Base-by-base conservation (phyloP, 2,888 invertebrate genomes). In the Agrotis ipsilon region DNA sequence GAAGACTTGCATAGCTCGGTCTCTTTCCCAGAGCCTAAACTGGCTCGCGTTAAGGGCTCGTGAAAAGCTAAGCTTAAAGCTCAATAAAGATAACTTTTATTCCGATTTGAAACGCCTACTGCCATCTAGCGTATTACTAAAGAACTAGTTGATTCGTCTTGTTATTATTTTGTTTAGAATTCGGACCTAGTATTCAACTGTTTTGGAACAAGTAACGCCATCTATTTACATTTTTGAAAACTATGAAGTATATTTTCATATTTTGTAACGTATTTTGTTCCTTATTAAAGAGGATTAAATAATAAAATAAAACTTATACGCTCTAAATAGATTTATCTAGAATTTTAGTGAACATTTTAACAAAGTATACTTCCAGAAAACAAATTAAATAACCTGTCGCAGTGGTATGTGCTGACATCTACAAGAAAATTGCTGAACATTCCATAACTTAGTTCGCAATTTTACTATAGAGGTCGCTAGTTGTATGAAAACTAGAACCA, bases 111-210 rank as follows among this genome's bases (percentile, higher is more conserved):
- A 13, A 45, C 49, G 1, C 11, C 7, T 62, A 21, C 6, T 32
- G 65, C 48, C 79, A 72, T 49, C 75, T 75, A 58, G 32, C 16
- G 45, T 18, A 21, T 57, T 4, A 14, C 1, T 45, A 0, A 1
- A 27, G 32, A 72, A 72, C 24, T 48, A 21, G 14, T 52, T 49
- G 16, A 3, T 32, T 57, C 24, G 0, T 0, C 18, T n/a, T 16
- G 4, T 32, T 32, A 32, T 32, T 9, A 39, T 11, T n/a, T 6
- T 32, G 24, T 46, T 24, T 27, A 9, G 7, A 13, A 46, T 21
- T 32, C 18, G 1, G 19, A 39, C 2, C 24, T 4, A 11, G 14
- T 19, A 1, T 16, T 39, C 21, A 32, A 39, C 21, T 11, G 65
- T 39, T 49, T 69, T 46, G 32, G 0, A 24, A 51, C 55, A 3